These are phyloP conservation scores for Turnix velox DNA, from an alignment of 2,113 vertebrate genomes.

Conservation along the genomic window DNA sequence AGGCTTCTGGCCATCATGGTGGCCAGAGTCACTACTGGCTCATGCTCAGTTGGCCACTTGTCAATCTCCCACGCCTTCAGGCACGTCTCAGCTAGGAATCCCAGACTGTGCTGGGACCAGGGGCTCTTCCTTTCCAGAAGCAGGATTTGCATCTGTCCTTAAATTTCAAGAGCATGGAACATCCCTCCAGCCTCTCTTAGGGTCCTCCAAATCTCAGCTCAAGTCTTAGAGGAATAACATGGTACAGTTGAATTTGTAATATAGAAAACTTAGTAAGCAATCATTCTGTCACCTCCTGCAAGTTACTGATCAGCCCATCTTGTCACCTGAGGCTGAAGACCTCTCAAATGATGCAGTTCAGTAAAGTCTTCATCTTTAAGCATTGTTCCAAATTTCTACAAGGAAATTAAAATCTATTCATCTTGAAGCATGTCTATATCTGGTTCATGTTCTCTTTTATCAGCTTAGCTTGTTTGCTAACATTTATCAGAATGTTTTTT, in stretches of 20 bases:
- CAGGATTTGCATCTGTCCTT: not conserved
- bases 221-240: not conserved
- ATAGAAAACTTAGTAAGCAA: not conserved
- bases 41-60: not conserved
- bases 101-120: not conserved
- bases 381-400: not conserved
- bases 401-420: not conserved
- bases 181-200: not conserved
- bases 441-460: not conserved
- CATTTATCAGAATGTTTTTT: not conserved
- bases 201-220: not conserved
- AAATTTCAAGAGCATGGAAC: not conserved
- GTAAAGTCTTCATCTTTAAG: not conserved
- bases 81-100: not conserved
- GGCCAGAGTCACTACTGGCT: not conserved
- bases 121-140: not conserved
- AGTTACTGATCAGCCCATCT: accelerated
- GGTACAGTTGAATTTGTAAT: not conserved
- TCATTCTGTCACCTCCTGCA: not conserved
- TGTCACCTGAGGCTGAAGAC: not conserved
- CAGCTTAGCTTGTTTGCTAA: not conserved
- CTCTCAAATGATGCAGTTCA: not conserved
- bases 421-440: not conserved
- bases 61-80: not conserved
- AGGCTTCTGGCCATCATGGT: not conserved